Evolutionary conservation across 2,888 invertebrate genomes (phyloP).

Genomic region (Drosophila picticornis): DNA sequence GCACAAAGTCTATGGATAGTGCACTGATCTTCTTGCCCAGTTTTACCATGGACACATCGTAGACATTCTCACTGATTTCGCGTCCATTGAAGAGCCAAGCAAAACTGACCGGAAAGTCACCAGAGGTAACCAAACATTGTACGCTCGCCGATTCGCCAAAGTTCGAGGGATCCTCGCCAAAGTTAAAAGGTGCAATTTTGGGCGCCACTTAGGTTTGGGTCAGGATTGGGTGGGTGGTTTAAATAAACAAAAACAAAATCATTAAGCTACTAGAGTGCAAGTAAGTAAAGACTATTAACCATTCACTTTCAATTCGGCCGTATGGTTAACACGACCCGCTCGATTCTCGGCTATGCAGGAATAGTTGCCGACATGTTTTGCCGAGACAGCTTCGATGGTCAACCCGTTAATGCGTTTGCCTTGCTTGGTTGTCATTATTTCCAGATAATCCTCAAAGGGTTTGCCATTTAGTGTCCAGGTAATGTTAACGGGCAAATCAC

Average conservation of each 20-base stretch:
- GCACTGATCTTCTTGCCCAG: constrained; percentile 88
- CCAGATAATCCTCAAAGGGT: constrained; percentile 84
- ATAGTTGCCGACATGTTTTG: constrained; percentile 91
- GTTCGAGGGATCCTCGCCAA: constrained; percentile 89
- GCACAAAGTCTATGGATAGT: constrained; percentile 89
- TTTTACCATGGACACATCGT: constrained; percentile 86
- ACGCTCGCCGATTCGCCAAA: constrained; percentile 88
- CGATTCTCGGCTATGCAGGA: constrained; percentile 91
- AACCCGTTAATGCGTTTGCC: constrained; percentile 87
- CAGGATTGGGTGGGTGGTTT: neutral
- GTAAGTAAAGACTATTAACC: constrained; percentile 85
- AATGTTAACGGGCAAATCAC: constrained; percentile 88
- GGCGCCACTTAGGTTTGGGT: constrained; percentile 87
- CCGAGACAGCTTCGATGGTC: constrained; percentile 89
- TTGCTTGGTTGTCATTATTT: constrained; percentile 83
- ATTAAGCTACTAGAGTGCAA: constrained; percentile 19
- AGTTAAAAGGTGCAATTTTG: constrained; percentile 89
- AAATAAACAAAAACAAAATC: constrained; percentile 28
- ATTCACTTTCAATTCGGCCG: constrained; percentile 90
- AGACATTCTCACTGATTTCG: constrained; percentile 84
- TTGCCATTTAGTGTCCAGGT: constrained; percentile 87
- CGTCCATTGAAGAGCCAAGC: constrained; percentile 88
- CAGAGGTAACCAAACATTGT: constrained; percentile 87
- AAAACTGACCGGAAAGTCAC: constrained; percentile 89
- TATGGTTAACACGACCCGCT: constrained; percentile 89